These are phyloP conservation scores for Drepana arcuata DNA, from an alignment of 1,140 invertebrate genomes.

Conservation along the genomic window DNA sequence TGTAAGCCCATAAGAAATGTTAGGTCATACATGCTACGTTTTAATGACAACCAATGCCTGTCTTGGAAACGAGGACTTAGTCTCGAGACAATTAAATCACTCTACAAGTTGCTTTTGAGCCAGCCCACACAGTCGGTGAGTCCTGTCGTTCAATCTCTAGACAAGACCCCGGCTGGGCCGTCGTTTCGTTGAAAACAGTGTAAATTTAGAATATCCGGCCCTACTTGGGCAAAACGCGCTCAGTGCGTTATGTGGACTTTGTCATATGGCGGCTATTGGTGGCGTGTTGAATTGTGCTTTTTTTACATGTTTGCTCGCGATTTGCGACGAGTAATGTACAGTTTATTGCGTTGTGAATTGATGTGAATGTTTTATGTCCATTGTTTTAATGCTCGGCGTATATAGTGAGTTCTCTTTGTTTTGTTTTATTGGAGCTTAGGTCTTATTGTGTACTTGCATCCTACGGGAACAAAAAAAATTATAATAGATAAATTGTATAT, in stretches of 20 bases:
- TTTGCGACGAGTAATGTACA: slow-evolving; percentile 1
- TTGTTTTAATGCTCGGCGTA: not conserved
- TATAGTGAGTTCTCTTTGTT: slow-evolving; percentile 7
- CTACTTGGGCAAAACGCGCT: slow-evolving; percentile 57
- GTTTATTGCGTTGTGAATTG: slow-evolving; percentile 1
- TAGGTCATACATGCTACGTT: not conserved
- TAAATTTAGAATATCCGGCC: slow-evolving; percentile 68
- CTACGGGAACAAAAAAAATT: too few species aligned
- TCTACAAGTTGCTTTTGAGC: slow-evolving; percentile 37
- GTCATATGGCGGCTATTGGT: slow-evolving; percentile 24
- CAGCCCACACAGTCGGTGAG: slow-evolving; percentile 34
- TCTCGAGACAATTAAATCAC: slow-evolving; percentile 59
- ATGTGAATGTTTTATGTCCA: not conserved
- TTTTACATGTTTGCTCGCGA: slow-evolving; percentile 6
- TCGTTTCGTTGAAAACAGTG: slow-evolving; percentile 56
- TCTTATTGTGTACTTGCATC: not conserved
- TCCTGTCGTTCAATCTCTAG: slow-evolving; percentile 33
- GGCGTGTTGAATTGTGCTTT: slow-evolving; percentile 15
- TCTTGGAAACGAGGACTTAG: too few species aligned
- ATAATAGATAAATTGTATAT: too few species aligned
- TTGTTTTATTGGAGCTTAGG: not conserved
- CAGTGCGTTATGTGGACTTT: slow-evolving; percentile 37
- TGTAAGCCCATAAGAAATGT: not conserved
- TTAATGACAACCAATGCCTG: slow-evolving; percentile 31
- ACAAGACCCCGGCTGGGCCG: slow-evolving; percentile 31